phyloP scores from a whole-genome alignment of 2,797 vertebrate genomes.

The Rousettus madagascariensis region DNA sequence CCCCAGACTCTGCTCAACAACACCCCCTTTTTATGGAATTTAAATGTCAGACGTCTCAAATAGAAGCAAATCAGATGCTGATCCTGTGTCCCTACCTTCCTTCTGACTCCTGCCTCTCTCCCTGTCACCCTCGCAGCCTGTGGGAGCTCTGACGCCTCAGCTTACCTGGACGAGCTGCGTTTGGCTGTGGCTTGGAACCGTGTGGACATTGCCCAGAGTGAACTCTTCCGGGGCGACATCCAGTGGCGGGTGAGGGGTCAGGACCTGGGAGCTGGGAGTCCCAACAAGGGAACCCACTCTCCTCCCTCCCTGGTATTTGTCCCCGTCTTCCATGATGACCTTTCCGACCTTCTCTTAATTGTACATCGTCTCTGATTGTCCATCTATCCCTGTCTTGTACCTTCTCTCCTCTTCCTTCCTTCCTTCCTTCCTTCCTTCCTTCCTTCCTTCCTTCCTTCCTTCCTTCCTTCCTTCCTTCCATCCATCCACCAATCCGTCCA shows the following conservation, averaged over 20 bases:
- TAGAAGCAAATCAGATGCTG: neutral
- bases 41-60: neutral
- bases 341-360: neutral
- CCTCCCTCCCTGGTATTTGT: neutral
- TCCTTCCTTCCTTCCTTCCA: too few relatives aligned
- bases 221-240: slow-evolving; percentile 93
- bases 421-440: too few relatives aligned
- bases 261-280: neutral
- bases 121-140: slow-evolving; percentile 84
- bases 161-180: slow-evolving; percentile 91
- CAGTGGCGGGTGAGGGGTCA: slow-evolving; percentile 89
- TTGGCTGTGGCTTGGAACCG: slow-evolving; percentile 95
- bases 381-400: neutral
- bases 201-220: slow-evolving; percentile 93
- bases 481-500: too few relatives aligned
- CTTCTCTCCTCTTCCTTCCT: too few relatives aligned
- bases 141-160: slow-evolving; percentile 83
- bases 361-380: neutral
- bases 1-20: neutral
- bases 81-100: neutral
- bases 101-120: neutral
- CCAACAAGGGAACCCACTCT: too few relatives aligned
- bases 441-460: too few relatives aligned
- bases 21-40: neutral
- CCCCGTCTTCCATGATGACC: neutral